Evolutionary conservation across 2,113 vertebrate species (phyloP).

Genomic region (Ellobius talpinus): DNA sequence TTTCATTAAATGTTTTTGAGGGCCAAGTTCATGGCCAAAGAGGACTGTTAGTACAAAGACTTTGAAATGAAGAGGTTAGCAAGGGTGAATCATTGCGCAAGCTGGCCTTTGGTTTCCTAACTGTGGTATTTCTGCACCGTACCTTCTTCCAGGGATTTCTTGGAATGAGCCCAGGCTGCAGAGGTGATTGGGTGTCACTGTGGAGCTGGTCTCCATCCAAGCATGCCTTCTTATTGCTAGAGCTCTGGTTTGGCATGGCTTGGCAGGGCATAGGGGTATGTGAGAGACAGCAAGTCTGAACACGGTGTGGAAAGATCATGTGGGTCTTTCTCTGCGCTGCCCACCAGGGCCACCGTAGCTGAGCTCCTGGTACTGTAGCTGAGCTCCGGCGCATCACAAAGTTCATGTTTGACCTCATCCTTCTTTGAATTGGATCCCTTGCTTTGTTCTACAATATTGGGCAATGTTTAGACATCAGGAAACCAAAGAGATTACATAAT

Average conservation of each 20-base stretch:
- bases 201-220: not conserved
- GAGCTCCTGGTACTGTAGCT: not conserved
- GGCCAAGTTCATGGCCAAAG: not conserved
- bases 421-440: not conserved
- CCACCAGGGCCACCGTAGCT: not conserved
- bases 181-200: not conserved
- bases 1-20: not conserved
- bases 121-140: too few relatives aligned
- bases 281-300: not conserved
- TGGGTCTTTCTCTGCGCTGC: not conserved
- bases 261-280: too few relatives aligned
- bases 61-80: not conserved
- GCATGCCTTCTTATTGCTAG: not conserved
- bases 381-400: not conserved
- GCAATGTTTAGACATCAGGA: conserved; percentile 46
- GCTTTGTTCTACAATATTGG: not conserved
- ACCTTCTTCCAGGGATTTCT: not conserved
- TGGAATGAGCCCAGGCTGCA: not conserved
- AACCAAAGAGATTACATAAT: not conserved
- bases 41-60: not conserved
- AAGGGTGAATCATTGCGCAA: not conserved
- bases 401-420: not conserved
- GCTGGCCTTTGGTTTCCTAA: too few relatives aligned
- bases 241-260: not conserved
- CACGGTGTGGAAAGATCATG: not conserved